Conservation (phyloP, 2,113 vertebrate genomes). For the Cyphomyrus discorhynchus region DNA sequence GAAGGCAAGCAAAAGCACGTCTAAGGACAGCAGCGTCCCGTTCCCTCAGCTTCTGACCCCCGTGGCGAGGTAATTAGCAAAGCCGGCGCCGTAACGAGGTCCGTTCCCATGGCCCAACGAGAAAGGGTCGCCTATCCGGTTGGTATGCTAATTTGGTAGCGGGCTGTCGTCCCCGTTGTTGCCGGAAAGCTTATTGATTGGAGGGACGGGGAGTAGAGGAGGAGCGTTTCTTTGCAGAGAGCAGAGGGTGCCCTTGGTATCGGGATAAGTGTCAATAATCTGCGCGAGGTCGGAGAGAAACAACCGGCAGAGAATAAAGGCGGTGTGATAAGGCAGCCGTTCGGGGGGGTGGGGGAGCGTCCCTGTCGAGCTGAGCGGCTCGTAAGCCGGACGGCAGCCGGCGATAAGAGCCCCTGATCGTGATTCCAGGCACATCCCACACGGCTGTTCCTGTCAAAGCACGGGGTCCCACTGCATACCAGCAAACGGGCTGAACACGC, state of each 20-base stretch:
- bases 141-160: background rate
- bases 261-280: background rate
- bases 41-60: background rate
- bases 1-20: background rate
- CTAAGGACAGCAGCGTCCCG: background rate
- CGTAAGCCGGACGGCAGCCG: background rate
- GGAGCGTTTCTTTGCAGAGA: background rate
- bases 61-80: background rate
- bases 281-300: background rate
- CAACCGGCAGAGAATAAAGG: background rate
- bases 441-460: background rate
- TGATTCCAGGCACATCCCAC: background rate
- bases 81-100: background rate
- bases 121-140: background rate
- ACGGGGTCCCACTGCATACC: background rate
- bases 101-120: background rate
- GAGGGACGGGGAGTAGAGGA: background rate
- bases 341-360: too few relatives aligned
- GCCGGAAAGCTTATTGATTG: background rate
- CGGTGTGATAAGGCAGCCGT: background rate
- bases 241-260: too few relatives aligned
- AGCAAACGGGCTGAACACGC: background rate
- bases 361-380: background rate
- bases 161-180: background rate
- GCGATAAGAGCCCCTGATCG: background rate